A percentile compares a stretch with the other conserved stretches of the same genome.
Conservation (phyloP, 2,888 invertebrate species). For the Anthophora plumipes region DNA sequence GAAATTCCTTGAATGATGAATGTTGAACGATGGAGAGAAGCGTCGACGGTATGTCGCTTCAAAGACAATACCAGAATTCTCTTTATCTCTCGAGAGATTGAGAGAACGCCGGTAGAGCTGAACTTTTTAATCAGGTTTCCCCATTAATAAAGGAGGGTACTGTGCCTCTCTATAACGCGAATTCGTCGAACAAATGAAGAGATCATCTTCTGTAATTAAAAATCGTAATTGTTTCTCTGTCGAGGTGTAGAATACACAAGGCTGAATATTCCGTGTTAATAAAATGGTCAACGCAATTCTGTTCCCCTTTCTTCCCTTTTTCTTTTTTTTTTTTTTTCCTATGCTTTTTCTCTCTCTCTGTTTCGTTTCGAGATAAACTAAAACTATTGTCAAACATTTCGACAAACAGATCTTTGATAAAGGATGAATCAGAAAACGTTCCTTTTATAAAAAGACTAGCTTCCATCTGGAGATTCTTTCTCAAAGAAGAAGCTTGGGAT, state of each 20-base stretch:
- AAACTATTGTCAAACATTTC: constrained; percentile 6
- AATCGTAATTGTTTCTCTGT: constrained; percentile 61
- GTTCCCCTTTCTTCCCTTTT: neutral
- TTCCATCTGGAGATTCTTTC: neutral
- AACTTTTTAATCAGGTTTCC: constrained; percentile 62
- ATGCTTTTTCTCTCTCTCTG: neutral
- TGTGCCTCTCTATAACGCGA: constrained; percentile 32
- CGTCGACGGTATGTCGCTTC: constrained; percentile 48
- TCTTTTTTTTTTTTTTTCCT: neutral
- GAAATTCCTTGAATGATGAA: constrained; percentile 66
- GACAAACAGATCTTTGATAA: neutral
- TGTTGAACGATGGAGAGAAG: constrained; percentile 45
- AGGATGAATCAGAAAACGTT: neutral
- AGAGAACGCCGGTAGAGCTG: constrained; percentile 40
- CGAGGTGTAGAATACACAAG: constrained; percentile 11
- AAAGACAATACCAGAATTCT: constrained; percentile 59
- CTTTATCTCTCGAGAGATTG: neutral
- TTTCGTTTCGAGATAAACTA: neutral
- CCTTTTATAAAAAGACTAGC: neutral
- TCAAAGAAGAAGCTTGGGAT: neutral
- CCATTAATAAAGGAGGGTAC: constrained; percentile 45
- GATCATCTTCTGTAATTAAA: constrained; percentile 62
- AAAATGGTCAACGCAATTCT: constrained; percentile 5
- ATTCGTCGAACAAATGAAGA: constrained; percentile 12
- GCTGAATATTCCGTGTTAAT: constrained; percentile 3